These are phyloP conservation scores for Amphiduros pacificus DNA, from an alignment of 2,888 invertebrate genomes.

Conservation along the genomic window DNA sequence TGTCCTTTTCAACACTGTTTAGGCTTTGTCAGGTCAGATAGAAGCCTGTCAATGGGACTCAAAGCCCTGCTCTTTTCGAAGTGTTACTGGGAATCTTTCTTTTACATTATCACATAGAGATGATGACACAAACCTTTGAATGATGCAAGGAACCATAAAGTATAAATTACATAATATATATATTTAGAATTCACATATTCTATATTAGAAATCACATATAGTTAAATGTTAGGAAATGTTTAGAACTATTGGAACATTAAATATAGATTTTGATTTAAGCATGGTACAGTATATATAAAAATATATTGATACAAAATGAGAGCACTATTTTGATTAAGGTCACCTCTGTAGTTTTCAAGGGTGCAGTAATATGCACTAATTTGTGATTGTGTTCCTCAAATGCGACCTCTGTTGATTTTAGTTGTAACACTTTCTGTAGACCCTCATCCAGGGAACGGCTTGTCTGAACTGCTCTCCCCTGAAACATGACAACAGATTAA, in stretches of 20 bases:
- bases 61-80: too few species aligned
- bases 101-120: too few species aligned
- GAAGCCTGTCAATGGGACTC: too few species aligned
- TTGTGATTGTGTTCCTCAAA: slow-evolving; percentile 71
- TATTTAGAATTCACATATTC: too few species aligned
- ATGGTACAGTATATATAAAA: neutral
- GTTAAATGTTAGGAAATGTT: neutral
- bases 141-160: too few species aligned
- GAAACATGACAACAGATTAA: neutral
- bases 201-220: too few species aligned
- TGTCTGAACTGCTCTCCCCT: slow-evolving; percentile 78
- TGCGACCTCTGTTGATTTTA: slow-evolving; percentile 61
- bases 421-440: slow-evolving; percentile 66
- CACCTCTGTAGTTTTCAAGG: slow-evolving; percentile 76
- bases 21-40: too few species aligned
- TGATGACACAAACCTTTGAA: too few species aligned
- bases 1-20: too few species aligned
- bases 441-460: slow-evolving; percentile 80
- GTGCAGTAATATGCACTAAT: slow-evolving; percentile 77
- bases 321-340: neutral
- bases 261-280: neutral
- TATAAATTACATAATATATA: too few species aligned
- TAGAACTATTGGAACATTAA: neutral
- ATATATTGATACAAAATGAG: neutral
- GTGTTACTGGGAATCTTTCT: too few species aligned